These are phyloP conservation scores for Oligia strigilis DNA, from an alignment of 2,888 invertebrate genomes.

Conservation along the genomic window DNA sequence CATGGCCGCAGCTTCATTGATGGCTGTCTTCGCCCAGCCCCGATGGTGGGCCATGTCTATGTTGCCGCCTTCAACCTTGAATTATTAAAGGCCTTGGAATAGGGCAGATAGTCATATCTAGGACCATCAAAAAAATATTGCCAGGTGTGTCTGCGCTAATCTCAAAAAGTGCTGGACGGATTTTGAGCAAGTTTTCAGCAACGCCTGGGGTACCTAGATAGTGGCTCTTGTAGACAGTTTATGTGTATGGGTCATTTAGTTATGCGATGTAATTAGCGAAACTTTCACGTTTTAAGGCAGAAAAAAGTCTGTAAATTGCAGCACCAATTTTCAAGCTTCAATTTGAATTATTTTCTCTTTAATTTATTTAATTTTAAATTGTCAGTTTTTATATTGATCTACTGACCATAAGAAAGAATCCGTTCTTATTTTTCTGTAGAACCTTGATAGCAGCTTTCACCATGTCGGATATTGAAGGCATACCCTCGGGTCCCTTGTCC, in stretches of 20 bases:
- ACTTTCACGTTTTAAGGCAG: neutral
- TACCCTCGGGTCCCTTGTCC: constrained; percentile 91
- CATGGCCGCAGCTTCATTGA: constrained; percentile 95
- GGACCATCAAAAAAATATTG: neutral
- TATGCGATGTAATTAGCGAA: neutral
- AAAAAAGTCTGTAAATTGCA: neutral
- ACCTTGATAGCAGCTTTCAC: constrained; percentile 94
- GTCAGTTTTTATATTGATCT: neutral
- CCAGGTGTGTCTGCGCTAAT: neutral
- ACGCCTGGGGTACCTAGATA: neutral
- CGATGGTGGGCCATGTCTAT: constrained; percentile 97
- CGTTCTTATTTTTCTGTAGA: constrained; percentile 91
- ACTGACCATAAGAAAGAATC: constrained; percentile 94
- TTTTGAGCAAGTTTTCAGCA: neutral
- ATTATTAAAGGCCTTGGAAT: constrained; percentile 20
- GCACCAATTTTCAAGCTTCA: neutral
- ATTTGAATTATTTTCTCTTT: neutral
- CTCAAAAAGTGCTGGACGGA: neutral
- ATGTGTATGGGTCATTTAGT: neutral
- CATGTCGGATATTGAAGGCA: constrained; percentile 95
- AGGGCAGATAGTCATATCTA: neutral
- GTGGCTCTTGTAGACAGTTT: neutral
- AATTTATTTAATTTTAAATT: neutral
- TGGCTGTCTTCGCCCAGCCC: constrained; percentile 93
- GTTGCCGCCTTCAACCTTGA: constrained; percentile 95